Evolutionary conservation across 2,797 vertebrate genomes (phyloP), one percentile per base, ranked within the genome.

Genomic region (Sebastes minor): DNA sequence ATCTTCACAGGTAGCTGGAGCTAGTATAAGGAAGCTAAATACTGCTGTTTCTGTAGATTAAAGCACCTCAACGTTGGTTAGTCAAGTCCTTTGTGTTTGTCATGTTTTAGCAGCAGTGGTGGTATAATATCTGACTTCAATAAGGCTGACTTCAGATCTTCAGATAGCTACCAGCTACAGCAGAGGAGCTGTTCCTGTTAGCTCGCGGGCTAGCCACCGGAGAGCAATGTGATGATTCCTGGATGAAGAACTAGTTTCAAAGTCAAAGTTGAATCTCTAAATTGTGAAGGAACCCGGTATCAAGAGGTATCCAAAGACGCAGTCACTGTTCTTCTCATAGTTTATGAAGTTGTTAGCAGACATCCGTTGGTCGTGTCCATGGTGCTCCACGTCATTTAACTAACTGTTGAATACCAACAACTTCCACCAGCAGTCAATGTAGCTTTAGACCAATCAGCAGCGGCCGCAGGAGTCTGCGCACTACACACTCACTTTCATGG

Each of bases 1-100:
- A 99, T 99, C 11, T 42, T 93, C 83, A 88, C 86, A 89, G 74
- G 23, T 46, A 5, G n/a, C 16, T 71, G 4, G 25, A 23, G 77
- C 81, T 83, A 84, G 65, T 59, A 13, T 18, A 78, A 85, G 65
- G 80, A 62, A 62, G 66, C 66, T 83, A 89, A 77, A 66, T 8
- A 23, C 16, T 53, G 33, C 23, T 2, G n/a, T 66, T 59, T 68
- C 20, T 8, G 22, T 10, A 0, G 38, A 49, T 5, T 68, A 3
- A 5, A 59, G 10, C 46, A 73, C 23, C 14, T 80, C 78, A 86
- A 14, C 20, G 18, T 16, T 60, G 5, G 32, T 11, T 20, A n/a
- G 23, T 67, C n/a, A 42, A 23, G 53, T 83, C 57, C 28, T 20
- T 25, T 2, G 53, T 63, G 71, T 10, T 68, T 28, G 32, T 70